Percentiles rank a stretch among this genome's conserved stretches.
phyloP scores from a whole-genome alignment of 2,888 invertebrate species.

The Drosophila rubida region DNA sequence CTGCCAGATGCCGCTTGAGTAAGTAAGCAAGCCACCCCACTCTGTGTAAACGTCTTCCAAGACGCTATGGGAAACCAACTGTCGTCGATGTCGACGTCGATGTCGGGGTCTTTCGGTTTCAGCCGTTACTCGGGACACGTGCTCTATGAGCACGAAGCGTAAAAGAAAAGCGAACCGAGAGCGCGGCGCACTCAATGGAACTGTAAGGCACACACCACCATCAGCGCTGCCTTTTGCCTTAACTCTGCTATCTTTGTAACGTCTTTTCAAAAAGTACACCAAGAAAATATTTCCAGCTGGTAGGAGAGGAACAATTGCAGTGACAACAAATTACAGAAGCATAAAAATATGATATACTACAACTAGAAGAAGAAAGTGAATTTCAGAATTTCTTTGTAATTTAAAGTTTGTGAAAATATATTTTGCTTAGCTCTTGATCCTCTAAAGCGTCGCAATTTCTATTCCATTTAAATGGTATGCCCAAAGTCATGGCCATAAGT shows the following conservation, averaged over 20 bases:
- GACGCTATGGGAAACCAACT: conserved; percentile 78
- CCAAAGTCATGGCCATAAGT: neutral
- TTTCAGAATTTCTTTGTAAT: too few relatives aligned
- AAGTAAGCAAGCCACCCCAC: conserved; percentile 68
- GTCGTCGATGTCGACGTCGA: conserved; percentile 43
- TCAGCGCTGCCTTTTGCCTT: conserved; percentile 27
- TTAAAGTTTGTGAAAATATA: too few relatives aligned
- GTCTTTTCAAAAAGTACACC: conserved; percentile 38
- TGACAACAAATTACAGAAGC: neutral
- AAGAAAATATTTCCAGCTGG: neutral
- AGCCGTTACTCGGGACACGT: conserved; percentile 68
- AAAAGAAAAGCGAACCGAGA: conserved; percentile 53
- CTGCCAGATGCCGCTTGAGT: conserved; percentile 65
- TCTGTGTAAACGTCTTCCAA: conserved; percentile 62
- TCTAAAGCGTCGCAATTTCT: too few relatives aligned
- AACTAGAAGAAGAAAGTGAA: too few relatives aligned
- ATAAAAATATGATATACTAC: neutral
- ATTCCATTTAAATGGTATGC: too few relatives aligned
- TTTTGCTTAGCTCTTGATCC: too few relatives aligned
- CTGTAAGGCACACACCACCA: conserved; percentile 64
- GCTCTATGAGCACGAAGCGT: conserved; percentile 63
- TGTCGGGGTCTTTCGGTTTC: conserved; percentile 16
- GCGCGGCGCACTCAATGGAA: conserved; percentile 66
- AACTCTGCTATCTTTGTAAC: conserved; percentile 55
- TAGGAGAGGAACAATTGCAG: neutral